phyloP scores from a whole-genome alignment of 1,140 invertebrate genomes.

The Drosophila sp. region DNA sequence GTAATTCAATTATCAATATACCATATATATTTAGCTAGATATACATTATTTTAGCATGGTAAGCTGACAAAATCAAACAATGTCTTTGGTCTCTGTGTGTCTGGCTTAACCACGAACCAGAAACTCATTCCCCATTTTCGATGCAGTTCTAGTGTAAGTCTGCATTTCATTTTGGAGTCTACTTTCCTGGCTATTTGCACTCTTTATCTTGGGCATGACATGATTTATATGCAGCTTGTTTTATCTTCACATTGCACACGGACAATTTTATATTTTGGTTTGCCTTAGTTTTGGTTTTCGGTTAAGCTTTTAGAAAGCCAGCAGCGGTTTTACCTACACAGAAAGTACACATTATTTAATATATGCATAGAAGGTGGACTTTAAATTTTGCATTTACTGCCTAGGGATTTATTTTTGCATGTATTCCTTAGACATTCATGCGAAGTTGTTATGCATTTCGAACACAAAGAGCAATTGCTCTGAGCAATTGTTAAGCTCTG shows the following conservation, averaged over 20 bases:
- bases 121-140: neutral
- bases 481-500: slow-evolving; percentile 9
- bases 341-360: slow-evolving; percentile 66
- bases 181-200: slow-evolving; percentile 59
- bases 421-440: neutral
- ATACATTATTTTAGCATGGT: slow-evolving; percentile 12
- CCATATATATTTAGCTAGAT: neutral
- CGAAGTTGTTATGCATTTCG: neutral
- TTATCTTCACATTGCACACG: slow-evolving; percentile 68
- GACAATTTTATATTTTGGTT: slow-evolving; percentile 11
- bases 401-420: slow-evolving; percentile 1
- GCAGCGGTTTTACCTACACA: slow-evolving; percentile 13
- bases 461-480: slow-evolving; percentile 5
- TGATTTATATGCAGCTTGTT: slow-evolving; percentile 76
- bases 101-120: slow-evolving; percentile 20
- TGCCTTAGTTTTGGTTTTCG: neutral
- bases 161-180: slow-evolving; percentile 15
- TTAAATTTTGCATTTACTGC: slow-evolving; percentile 45
- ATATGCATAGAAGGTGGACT: slow-evolving; percentile 73
- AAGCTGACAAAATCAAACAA: slow-evolving; percentile 52
- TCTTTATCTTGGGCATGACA: slow-evolving; percentile 76
- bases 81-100: slow-evolving; percentile 16
- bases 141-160: slow-evolving; percentile 31
- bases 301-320: neutral
- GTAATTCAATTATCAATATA: slow-evolving; percentile 65